Evolutionary conservation across 2,797 vertebrate genomes (phyloP), one percentile per base, ranked within the genome.

Genomic region (Peromyscus aztecus): DNA sequence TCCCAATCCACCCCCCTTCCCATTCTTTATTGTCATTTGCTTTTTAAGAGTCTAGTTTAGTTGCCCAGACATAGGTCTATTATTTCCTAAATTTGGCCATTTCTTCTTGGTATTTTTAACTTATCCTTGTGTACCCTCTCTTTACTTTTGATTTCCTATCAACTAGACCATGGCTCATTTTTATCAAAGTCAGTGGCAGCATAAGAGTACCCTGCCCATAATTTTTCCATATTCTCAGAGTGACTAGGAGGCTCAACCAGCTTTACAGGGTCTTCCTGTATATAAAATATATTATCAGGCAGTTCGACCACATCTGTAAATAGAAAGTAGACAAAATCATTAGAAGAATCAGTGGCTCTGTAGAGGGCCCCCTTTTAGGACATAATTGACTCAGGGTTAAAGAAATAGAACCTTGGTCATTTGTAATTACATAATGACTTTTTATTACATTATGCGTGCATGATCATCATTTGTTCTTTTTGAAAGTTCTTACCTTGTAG

Each of bases 211-310:
- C 31, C 14, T 90, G 91, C 78, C 46, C 63, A 9, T 89, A 89
- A 71, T 88, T 95, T 87, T 97, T 77, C 63, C 61, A 10, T 94
- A 34, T 95, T 96, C 84, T 97, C 16, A 43, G 83, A 76, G 19
- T 90, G 43, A 37, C 40, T 52, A 10, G 34, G 46, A 86, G 95
- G 52, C 21, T 95, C 69, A 95, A 69, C 27, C 5, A 92, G 23
- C 43, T 69, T 95, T 75, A 81, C 85, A 82, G 83, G 37, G 17
- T 88, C 90, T 91, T 87, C 37, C 93, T 71, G 77, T 89, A 80
- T 73, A 83, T 84, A 69, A 94, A 92, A 91, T 97, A 80, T 97
- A 82, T n/a, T 77, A 29, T 89, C 63, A 88, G 23, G n/a, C 77
- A 90, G 57, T 94, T 90, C n/a, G 71, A 65, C 40, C 34, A 91